These are phyloP conservation scores for Trachurus trachurus DNA, from an alignment of 2,797 vertebrate species.

Conservation along the genomic window DNA sequence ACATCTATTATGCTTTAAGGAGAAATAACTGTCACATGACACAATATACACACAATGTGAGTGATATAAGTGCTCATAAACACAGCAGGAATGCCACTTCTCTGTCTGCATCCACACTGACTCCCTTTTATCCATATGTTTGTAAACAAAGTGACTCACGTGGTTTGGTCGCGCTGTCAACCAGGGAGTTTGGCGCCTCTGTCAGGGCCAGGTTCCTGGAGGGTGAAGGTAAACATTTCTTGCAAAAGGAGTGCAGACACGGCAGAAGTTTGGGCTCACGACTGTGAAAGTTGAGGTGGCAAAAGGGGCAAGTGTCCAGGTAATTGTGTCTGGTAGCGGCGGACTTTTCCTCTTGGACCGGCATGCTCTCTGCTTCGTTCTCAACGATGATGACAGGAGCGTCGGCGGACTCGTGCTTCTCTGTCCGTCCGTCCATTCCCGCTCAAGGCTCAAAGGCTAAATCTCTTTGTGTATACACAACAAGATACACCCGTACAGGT, in stretches of 20 bases:
- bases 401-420: slow-evolving; percentile 5
- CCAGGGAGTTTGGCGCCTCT: slow-evolving; percentile 47
- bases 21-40: background rate
- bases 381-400: slow-evolving; percentile 71
- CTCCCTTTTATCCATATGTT: slow-evolving; percentile 27
- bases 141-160: slow-evolving; percentile 79
- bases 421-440: slow-evolving; percentile 41
- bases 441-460: too few relatives aligned
- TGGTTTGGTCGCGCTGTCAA: slow-evolving; percentile 60
- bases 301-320: slow-evolving; percentile 92
- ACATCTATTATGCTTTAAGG: background rate
- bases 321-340: slow-evolving; percentile 77
- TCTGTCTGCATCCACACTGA: background rate
- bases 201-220: slow-evolving; percentile 87
- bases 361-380: slow-evolving; percentile 91
- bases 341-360: slow-evolving; percentile 83
- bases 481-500: slow-evolving; percentile 3
- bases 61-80: background rate
- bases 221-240: slow-evolving; percentile 88
- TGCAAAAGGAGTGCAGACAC: slow-evolving; percentile 92
- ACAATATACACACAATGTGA: background rate
- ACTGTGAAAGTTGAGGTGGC: slow-evolving; percentile 88
- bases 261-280: slow-evolving; percentile 91
- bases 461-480: background rate
- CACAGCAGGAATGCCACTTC: background rate